Conservation (phyloP, 2,797 vertebrate species). For the Gouania willdenowi region DNA sequence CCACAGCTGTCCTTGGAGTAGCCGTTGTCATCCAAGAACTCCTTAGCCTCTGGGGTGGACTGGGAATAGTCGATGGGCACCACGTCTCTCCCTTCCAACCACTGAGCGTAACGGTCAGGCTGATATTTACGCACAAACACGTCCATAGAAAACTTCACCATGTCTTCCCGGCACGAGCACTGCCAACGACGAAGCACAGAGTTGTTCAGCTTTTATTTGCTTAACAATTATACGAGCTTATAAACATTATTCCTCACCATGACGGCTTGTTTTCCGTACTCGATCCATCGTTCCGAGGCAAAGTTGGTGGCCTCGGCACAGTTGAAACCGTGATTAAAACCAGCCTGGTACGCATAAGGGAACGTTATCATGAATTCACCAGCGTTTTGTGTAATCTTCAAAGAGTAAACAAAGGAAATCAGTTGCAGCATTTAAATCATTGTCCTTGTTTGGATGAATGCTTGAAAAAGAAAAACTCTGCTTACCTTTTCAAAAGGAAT, state of each 20-base stretch:
- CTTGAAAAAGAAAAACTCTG: too few relatives aligned
- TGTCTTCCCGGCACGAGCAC: constrained; percentile 97
- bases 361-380: constrained; percentile 98
- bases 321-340: constrained; percentile 98
- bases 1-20: constrained; percentile 24
- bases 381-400: constrained; percentile 93
- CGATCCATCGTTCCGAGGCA: constrained; percentile 93
- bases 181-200: too few relatives aligned
- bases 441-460: too few relatives aligned
- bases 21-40: constrained; percentile 76
- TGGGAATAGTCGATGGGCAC: constrained; percentile 82
- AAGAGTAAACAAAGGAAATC: neutral
- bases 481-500: constrained; percentile 98
- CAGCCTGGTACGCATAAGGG: constrained; percentile 96
- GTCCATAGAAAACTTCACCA: constrained; percentile 99
- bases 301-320: constrained; percentile 99
- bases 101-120: constrained; percentile 91
- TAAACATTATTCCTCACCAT: constrained; percentile 72
- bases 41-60: constrained; percentile 89
- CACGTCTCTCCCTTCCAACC: constrained; percentile 86
- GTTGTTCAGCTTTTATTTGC: too few relatives aligned
- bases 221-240: too few relatives aligned
- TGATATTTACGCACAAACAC: constrained; percentile 95
- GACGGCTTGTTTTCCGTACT: constrained; percentile 93
- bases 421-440: neutral